Conservation (phyloP, 2,797 vertebrate genomes). For the Xiphophorus birchmanni region DNA sequence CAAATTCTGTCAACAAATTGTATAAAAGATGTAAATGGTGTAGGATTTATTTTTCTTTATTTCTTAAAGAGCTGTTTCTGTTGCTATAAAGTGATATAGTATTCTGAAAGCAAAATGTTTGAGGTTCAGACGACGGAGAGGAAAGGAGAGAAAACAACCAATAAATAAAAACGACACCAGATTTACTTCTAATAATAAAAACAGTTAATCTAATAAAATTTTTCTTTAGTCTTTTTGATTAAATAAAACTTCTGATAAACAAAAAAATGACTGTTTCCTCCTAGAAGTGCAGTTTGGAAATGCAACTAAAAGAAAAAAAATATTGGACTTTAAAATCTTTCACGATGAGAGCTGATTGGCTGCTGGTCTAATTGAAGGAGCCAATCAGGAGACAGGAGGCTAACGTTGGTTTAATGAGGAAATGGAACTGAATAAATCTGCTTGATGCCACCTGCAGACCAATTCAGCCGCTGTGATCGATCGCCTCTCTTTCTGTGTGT, state of each 20-base stretch:
- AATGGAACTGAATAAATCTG: not conserved
- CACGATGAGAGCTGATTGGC: not conserved
- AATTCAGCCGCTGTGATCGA: not conserved
- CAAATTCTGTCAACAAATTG: not conserved
- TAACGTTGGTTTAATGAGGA: not conserved
- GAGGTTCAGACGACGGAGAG: not conserved
- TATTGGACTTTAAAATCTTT: not conserved
- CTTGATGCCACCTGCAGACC: not conserved
- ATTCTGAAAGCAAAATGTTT: no score
- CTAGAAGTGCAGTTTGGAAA: not conserved
- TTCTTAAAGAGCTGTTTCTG: not conserved
- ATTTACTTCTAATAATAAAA: not conserved
- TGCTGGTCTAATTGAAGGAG: not conserved
- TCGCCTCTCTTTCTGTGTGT: slow-evolving; percentile 7
- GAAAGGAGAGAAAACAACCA: not conserved
- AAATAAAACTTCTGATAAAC: not conserved
- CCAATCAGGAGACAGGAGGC: not conserved
- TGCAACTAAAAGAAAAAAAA: not conserved
- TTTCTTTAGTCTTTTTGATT: no score
- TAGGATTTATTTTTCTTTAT: not conserved
- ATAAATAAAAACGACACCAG: not conserved
- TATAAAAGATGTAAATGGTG: not conserved
- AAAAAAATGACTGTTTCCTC: not conserved
- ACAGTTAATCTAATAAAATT: no score
- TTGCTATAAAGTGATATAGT: not conserved